Evolutionary conservation across 2,113 vertebrate genomes (phyloP), one percentile per base, ranked within the genome.

Genomic region (Cyrtonyx montezumae): DNA sequence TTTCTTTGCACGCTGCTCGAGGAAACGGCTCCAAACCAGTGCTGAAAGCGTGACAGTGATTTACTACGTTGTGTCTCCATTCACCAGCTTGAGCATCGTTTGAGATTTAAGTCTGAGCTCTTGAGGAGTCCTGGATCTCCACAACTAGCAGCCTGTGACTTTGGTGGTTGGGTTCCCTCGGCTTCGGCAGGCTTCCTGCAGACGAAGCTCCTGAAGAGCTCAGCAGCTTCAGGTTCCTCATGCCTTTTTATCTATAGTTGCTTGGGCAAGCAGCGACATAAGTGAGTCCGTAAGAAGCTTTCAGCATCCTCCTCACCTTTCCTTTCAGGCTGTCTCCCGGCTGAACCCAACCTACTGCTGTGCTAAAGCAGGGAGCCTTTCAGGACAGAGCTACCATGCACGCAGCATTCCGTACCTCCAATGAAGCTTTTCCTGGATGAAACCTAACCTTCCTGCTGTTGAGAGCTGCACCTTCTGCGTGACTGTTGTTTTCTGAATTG

Each of bases 41-140:
- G 0, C 58, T 42, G 42, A 37, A 62, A 59, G 7, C 10, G 26
- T 58, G 4, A 6, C 48, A 34, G 14, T 16, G 0, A 0, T 65
- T 89, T 77, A 6, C 77, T 28, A 13, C 48, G 6, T 37, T 58
- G 63, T 62, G 18, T n/a, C 42, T 74, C 53, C 51, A 3, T 46
- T 84, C 14, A 11, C 10, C 16, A 2, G 8, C 69, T 87, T 74
- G 19, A 77, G 48, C 13, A 5, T 66, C 65, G 17, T 51, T 78
- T 88, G 74, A 22, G 42, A 4, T 37, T 59, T 53, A n/a, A 19
- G 45, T 61, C 34, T 13, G 18, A 13, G 8, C 32, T 82, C 30
- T 45, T 36, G 4, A 20, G 59, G 22, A 58, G 36, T 69, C 92
- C 53, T 28, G 7, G 13, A 12, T 76, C 19, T 87, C 48, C 13